Base-by-base conservation (phyloP, 2,113 vertebrate species). In the Phaetusa simplex region DNA sequence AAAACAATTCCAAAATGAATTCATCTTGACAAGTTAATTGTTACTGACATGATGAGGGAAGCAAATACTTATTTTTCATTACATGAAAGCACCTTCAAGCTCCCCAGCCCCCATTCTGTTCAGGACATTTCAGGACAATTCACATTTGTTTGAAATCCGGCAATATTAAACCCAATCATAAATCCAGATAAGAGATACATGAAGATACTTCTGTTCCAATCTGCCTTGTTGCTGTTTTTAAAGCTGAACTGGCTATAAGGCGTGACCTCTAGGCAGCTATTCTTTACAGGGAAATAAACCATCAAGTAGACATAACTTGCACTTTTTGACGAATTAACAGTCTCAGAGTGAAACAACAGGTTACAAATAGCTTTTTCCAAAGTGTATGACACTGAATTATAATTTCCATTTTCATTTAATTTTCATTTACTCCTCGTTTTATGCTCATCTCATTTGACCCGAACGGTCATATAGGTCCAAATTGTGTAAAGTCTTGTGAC, bases 181-280 rank as follows among this genome's bases (percentile, higher is more conserved):
- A 73, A 5, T 18, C 21, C 36, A 72, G 36, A 16, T 2, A 40
- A 40, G 27, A 47, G 8, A 6, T 70, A 36, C 2, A 8, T 40
- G 20, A 40, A 69, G 47, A 21, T 52, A 14, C 11, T 82, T 55
- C n/a, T 67, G 22, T 78, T 82, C n/a, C 61, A 29, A 0, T 34
- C 38, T 87, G 29, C 47, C 29, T 53, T 62, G 17, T n/a, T 86
- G 14, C 32, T 76, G 2, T 47, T 72, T 29, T 87, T 45, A 42
- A 47, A 61, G 26, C 23, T 49, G 50, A 84, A 15, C 21, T 34
- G 19, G 16, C 27, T 73, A 22, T 45, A 53, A 53, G n/a, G 8
- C 2, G 0, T 2, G 3, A 5, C 19, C 9, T 53, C 32, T 12
- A 62, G 69, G 5, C 4, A 66, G 30, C 5, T n/a, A 4, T 38